These are phyloP conservation scores for Euzophera pinguis DNA, from an alignment of 2,888 invertebrate genomes.

Conservation along the genomic window DNA sequence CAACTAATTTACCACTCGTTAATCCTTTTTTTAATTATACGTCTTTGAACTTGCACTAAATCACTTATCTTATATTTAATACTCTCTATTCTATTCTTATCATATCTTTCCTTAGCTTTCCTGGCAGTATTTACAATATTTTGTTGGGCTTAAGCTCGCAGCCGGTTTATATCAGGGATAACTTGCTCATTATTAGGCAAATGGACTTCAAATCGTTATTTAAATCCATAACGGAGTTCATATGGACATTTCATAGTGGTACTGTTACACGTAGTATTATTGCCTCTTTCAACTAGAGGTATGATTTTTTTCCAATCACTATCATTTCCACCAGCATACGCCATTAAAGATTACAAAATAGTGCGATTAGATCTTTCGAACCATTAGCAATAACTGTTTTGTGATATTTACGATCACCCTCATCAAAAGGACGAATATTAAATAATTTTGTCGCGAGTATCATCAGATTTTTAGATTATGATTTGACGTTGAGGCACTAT, in stretches of 20 bases:
- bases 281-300: background rate
- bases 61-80: background rate
- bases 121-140: background rate
- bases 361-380: background rate
- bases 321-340: background rate
- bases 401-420: background rate
- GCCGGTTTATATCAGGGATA: background rate
- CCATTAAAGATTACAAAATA: background rate
- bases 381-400: background rate
- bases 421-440: background rate
- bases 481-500: background rate
- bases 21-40: background rate
- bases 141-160: background rate
- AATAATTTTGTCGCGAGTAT: background rate
- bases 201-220: background rate
- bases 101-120: background rate
- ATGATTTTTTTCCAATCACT: conserved; percentile 1
- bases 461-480: background rate
- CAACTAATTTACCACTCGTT: conserved; percentile 1
- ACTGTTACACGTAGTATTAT: background rate
- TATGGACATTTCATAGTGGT: background rate
- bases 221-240: background rate
- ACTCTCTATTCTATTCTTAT: background rate
- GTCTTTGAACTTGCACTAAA: conserved; percentile 4
- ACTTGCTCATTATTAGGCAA: background rate